Evolutionary conservation across 2,888 invertebrate genomes (phyloP), one percentile per base, ranked within the genome.

Genomic region (Drosophila neonasuta): DNA sequence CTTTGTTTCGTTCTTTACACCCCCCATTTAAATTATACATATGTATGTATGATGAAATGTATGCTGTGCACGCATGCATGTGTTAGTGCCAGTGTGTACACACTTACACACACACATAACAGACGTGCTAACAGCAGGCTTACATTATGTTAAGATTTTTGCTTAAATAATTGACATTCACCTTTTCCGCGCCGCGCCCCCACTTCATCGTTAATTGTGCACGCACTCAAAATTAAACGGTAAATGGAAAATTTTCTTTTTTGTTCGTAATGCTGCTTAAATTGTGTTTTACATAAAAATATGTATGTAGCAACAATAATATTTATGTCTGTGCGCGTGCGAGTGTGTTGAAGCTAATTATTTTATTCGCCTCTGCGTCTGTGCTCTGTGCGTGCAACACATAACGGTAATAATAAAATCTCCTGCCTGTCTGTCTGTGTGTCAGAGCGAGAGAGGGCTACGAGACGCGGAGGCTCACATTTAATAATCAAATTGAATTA

Each of bases 401-500:
- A 77, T 85, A 83, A 85, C 86, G 83, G 87, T 77, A 82, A 79
- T 77, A 82, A 76, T 70, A 58, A 77, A 77, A 86, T 62, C 77
- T 48, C 61, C 63, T 71, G 68, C 68, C 60, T 68, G 51, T 8
- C 46, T 49, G 65, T 42, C 34, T 15, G 39, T 10, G 24, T 30
- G 55, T n/a, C 32, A 13, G 13, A 41, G 8, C 10, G 8, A 9
- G 32, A 42, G 9, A 55, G 29, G 50, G 51, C 48, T 54, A 55
- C 36, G 46, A 48, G 39, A 29, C 42, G 51, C 50, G 6, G 49
- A 65, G 42, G 45, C 50, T 65, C 51, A 61, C 64, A 79, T 83
- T 83, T 82, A 87, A 83, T 87, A 83, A 83, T 77, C 83, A 85
- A 85, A 71, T 83, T 83, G 83, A 83, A 83, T 83, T 87, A 83